phyloP scores from a whole-genome alignment of 2,888 invertebrate species.

The Tryphoninae sp. region DNA sequence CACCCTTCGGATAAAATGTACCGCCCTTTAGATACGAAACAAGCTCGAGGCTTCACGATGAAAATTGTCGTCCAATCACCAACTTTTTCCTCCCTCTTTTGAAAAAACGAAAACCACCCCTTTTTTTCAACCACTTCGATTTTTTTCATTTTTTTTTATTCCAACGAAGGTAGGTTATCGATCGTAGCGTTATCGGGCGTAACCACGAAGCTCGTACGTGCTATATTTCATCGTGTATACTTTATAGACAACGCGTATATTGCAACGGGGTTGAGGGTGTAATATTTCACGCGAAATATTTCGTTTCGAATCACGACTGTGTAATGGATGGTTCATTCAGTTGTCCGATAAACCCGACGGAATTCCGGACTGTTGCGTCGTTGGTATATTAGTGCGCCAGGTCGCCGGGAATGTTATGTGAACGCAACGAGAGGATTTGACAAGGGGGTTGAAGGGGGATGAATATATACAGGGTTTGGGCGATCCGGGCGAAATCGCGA shows the following conservation, averaged over 20 bases:
- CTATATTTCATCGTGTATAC: neutral
- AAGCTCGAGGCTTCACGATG: neutral
- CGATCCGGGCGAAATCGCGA: conserved; percentile 48
- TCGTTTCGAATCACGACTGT: conserved; percentile 39
- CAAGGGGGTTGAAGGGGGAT: neutral
- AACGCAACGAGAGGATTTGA: neutral
- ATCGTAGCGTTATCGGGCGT: conserved; percentile 39
- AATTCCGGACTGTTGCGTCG: conserved; percentile 60
- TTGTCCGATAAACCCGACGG: conserved; percentile 53
- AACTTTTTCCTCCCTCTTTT: conserved; percentile 16
- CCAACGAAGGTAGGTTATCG: conserved; percentile 32
- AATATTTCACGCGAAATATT: conserved; percentile 55
- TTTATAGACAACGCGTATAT: neutral
- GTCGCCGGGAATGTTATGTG: conserved; percentile 23
- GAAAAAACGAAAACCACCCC: conserved; percentile 5
- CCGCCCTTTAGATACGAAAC: neutral
- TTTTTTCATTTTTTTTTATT: conserved; percentile 5
- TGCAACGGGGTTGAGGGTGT: neutral
- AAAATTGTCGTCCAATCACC: conserved; percentile 16
- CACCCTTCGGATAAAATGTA: too few relatives aligned
- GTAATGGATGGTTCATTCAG: conserved; percentile 55
- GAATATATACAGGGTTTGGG: conserved; percentile 32
- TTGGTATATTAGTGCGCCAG: conserved; percentile 38
- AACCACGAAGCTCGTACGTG: conserved; percentile 7
- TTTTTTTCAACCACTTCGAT: neutral